Conservation (phyloP, 2,888 invertebrate genomes). For the Ommatoiulus sabulosus region DNA sequence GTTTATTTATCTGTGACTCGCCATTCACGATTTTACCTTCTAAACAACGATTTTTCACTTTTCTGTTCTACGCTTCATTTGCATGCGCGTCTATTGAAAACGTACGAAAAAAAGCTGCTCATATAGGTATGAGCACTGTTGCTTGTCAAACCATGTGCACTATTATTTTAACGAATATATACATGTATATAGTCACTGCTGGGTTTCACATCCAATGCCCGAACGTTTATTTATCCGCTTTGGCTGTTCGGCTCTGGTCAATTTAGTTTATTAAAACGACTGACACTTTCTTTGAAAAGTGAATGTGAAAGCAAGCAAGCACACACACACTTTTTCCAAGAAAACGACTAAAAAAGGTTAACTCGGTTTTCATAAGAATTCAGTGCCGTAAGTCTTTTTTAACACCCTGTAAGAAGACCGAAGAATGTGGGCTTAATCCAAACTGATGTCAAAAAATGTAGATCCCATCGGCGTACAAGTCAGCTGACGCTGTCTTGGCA, state of each 20-base stretch:
- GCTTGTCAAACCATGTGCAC: not conserved
- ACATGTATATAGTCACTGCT: too few species aligned
- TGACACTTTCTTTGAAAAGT: not conserved
- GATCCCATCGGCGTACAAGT: constrained; percentile 34
- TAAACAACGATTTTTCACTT: not conserved
- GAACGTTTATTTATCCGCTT: not conserved
- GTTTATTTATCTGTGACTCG: constrained; percentile 26
- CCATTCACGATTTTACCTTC: constrained; percentile 5
- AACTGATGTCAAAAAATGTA: constrained; percentile 34
- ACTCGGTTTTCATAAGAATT: constrained; percentile 20
- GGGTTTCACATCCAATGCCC: not conserved
- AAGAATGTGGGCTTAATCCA: constrained; percentile 34
- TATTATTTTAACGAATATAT: not conserved
- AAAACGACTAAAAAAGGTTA: not conserved
- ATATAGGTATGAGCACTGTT: constrained; percentile 23
- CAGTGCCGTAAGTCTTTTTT: constrained; percentile 10
- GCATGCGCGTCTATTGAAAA: constrained; percentile 17
- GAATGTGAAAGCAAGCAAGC: not conserved
- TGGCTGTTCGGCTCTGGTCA: not conserved
- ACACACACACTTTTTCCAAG: not conserved
- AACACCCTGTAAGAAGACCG: constrained; percentile 20
- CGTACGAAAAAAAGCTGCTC: not conserved
- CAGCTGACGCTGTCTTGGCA: not conserved
- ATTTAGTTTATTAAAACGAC: not conserved
- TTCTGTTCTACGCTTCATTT: not conserved